Base-by-base conservation (phyloP, 2,888 invertebrate species). In the Napeogenes inachia region DNA sequence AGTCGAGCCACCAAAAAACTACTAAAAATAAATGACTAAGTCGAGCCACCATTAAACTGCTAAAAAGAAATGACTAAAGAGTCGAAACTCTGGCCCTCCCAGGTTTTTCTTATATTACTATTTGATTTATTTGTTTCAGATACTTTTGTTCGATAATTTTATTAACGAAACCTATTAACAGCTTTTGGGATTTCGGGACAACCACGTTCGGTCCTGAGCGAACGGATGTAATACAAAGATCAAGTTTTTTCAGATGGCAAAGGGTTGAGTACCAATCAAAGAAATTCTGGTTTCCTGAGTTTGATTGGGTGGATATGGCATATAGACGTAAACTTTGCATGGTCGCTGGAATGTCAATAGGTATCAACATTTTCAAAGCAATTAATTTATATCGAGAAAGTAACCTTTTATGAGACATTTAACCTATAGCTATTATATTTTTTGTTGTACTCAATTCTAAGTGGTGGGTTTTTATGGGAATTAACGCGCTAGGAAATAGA, bases 171-270 rank as follows among this genome's bases (percentile, higher is more conserved):
- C 30, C 30, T 2, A 21, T 30, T 5, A n/a, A n/a, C 50, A 54
- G 65, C 12, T 71, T 68, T 56, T 73, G 73, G 73, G 73, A 73
- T 45, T 32, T 65, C 0, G 73, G 65, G 0, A 68, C 73, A 3
- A 70, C 70, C 4, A 71, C 73, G 0, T 21, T 54, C 1, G 30
- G 13, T 2, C 61, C 67, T 0, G 13, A 58, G 3, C 61, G 68
- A 0, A 54, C 61, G 2, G 69, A 70, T 30, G 46, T 1, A 0
- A 1, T 12, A 0, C 57, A 57, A 3, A 58, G 73, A 0, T 61
- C 60, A 3, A 71, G 71, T 45, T 73, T 71, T 58, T 73, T 73
- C 57, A 54, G 70, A 61, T 73, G 73, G 73, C 71, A 71, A 54
- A 59, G 45, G 6, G 61, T 61, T 0, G 72, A 71, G 45, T 63